phyloP scores from a whole-genome alignment of 2,888 invertebrate species.

The Venusia cambrica region DNA sequence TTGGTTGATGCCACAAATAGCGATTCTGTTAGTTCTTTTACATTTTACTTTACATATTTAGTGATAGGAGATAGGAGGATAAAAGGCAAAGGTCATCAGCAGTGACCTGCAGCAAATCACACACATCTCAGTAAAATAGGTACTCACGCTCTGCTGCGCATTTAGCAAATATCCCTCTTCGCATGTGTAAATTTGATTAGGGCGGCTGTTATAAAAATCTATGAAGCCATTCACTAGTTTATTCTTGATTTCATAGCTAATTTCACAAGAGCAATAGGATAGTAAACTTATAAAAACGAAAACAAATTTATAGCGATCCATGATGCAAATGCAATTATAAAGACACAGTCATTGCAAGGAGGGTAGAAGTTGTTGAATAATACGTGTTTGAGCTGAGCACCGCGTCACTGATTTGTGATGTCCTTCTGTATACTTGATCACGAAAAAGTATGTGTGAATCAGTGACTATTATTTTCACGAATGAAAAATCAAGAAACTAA shows the following conservation, averaged over 20 bases:
- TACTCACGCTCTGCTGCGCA: conserved; percentile 71
- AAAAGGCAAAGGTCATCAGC: conserved; percentile 18
- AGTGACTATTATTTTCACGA: too few species aligned
- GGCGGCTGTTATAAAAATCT: conserved; percentile 69
- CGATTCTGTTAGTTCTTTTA: too few species aligned
- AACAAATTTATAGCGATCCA: conserved; percentile 41
- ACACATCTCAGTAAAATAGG: not conserved
- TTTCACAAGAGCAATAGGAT: conserved; percentile 45
- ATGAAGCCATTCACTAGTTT: conserved; percentile 62
- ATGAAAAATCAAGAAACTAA: too few species aligned
- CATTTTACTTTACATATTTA: conserved; percentile 4
- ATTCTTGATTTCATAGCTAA: conserved; percentile 45
- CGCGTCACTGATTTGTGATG: conserved; percentile 26
- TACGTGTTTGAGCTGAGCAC: conserved; percentile 22
- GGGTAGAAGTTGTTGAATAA: conserved; percentile 25
- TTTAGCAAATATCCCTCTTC: conserved; percentile 64
- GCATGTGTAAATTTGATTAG: conserved; percentile 63
- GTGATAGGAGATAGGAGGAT: conserved; percentile 15
- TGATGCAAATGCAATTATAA: conserved; percentile 42
- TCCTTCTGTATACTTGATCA: too few species aligned
- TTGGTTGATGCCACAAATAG: too few species aligned
- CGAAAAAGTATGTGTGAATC: too few species aligned
- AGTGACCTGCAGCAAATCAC: conserved; percentile 26
- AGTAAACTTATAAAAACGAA: conserved; percentile 41
- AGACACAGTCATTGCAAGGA: conserved; percentile 48